phyloP scores from a whole-genome alignment of 2,797 vertebrate species.

The Peromyscus aztecus region DNA sequence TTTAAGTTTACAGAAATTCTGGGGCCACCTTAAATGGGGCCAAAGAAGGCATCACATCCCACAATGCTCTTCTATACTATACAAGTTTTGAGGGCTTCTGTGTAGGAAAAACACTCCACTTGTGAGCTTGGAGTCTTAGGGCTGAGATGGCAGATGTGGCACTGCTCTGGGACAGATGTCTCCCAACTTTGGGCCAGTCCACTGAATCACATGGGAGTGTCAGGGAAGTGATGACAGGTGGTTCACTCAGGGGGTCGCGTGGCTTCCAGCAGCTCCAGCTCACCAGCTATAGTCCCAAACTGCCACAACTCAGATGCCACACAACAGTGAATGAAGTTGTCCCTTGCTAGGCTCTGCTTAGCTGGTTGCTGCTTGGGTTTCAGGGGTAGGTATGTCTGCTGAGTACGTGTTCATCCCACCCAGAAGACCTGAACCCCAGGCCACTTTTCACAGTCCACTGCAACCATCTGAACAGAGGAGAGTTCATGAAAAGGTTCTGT shows the following conservation, averaged over 20 bases:
- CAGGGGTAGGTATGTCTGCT: not conserved
- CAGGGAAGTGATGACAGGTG: fast-evolving
- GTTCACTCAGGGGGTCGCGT: fast-evolving
- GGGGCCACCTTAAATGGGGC: not conserved
- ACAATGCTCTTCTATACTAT: not conserved
- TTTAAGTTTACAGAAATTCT: constrained; percentile 55
- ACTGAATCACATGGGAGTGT: constrained; percentile 45
- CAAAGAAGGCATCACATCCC: not conserved
- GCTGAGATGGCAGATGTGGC: constrained; percentile 65
- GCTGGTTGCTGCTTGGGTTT: constrained; percentile 55
- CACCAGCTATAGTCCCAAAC: not conserved
- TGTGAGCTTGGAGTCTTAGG: constrained; percentile 36
- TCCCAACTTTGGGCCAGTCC: constrained; percentile 54
- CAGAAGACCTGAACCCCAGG: not conserved
- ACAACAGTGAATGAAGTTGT: constrained; percentile 45
- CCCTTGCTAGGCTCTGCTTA: not conserved
- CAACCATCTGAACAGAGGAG: not conserved
- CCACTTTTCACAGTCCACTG: not conserved
- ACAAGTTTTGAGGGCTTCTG: constrained; percentile 32
- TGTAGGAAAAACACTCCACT: constrained; percentile 44
- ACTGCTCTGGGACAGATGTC: constrained; percentile 30
- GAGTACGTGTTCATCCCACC: not conserved
- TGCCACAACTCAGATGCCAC: not conserved
- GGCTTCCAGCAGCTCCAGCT: not conserved
- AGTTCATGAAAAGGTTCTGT: not conserved